phyloP scores from a whole-genome alignment of 2,888 invertebrate species.

The Agrilus cyanescens region DNA sequence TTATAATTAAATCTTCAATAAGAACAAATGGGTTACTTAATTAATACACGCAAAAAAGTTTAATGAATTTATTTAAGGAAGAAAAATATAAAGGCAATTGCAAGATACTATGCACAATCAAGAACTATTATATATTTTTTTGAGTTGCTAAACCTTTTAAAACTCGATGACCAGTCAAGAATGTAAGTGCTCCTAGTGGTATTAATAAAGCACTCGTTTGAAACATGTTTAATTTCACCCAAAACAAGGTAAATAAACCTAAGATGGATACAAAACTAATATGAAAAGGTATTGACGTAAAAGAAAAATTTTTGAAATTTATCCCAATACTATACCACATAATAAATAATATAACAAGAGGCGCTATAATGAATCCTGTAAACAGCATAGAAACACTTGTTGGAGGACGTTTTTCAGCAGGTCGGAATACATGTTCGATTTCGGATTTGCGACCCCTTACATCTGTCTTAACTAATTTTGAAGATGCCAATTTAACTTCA shows the following conservation, averaged over 20 bases:
- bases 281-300: slow-evolving; percentile 84
- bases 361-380: slow-evolving; percentile 69
- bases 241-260: slow-evolving; percentile 78
- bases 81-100: too few species aligned
- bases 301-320: slow-evolving; percentile 73
- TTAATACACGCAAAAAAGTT: too few species aligned
- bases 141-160: slow-evolving; percentile 64
- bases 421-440: slow-evolving; percentile 76
- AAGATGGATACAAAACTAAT: slow-evolving; percentile 79
- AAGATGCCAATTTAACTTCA: slow-evolving; percentile 51
- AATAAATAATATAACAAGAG: slow-evolving; percentile 68
- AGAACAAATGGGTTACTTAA: too few species aligned
- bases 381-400: slow-evolving; percentile 81
- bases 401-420: slow-evolving; percentile 84
- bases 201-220: slow-evolving; percentile 82
- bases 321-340: slow-evolving; percentile 82
- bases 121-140: slow-evolving; percentile 18
- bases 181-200: slow-evolving; percentile 76
- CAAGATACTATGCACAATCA: too few species aligned
- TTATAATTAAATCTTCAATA: too few species aligned
- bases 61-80: too few species aligned
- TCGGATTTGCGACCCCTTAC: slow-evolving; percentile 42
- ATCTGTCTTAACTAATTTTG: slow-evolving; percentile 20
- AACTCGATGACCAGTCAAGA: slow-evolving; percentile 86
- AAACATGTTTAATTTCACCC: slow-evolving; percentile 94